Evolutionary conservation across 1,140 invertebrate species (phyloP), one percentile per base, ranked within the genome.

Genomic region (Radopholus similis): DNA sequence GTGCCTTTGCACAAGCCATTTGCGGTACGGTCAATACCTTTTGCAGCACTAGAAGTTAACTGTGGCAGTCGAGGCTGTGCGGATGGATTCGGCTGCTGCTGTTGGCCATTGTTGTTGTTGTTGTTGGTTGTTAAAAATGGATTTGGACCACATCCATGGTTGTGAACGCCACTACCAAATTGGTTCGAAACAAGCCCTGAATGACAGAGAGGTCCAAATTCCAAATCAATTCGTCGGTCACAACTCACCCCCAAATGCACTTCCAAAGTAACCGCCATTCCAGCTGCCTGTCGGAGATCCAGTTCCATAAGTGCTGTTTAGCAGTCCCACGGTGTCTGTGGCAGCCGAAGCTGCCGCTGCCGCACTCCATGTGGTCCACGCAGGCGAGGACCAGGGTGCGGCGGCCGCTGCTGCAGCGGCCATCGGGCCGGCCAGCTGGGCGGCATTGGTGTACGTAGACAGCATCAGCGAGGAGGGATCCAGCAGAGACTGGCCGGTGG

Each of bases 381-480:
- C 6, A 4, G 59, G 32, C 26, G 59, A 28, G 2, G 59, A 35
- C 11, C 40, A 23, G 1, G 59, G 34, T 34, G 59, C 32, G 6
- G 40, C 59, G 1, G 59, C n/a, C n/a, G n/a, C n/a, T n/a, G n/a
- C 59, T 1, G 21, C 47, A 51, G 47, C 47, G 47, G 47, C 47
- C 47, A 51, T 51, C 21, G 47, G 47, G 9, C 6, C 47, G n/a
- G 58, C 58, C 40, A 60, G 40, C 44, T 60, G 58, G 9, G 47
- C 30, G 47, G 47, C 18, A 23, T 21, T 23, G 21, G 58, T 40
- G 32, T 62, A 62, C 5, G 59, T 47, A 11, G 59, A 62, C 8
- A 62, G 1, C 18, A 44, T 40, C 30, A 62, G 49, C 9, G 59
- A 42, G 21, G 59, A 62, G 3, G 59, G 21, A 4, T 62, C 40